Evolutionary conservation across 2,797 vertebrate genomes (phyloP).

Genomic region (Hafferia zeledoni): DNA sequence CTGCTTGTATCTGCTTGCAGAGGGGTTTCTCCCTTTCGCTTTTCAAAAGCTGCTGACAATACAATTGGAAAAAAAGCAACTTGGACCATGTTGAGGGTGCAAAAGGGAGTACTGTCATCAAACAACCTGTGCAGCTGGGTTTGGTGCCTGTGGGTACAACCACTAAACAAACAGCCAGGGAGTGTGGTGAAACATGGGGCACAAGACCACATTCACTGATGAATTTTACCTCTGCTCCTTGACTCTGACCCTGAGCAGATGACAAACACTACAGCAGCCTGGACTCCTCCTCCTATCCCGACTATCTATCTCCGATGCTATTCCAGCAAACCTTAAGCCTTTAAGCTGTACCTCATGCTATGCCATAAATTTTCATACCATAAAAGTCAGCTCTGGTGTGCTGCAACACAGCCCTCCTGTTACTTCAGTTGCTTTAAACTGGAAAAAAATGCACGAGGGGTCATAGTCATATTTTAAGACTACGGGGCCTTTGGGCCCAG

Average conservation of each 20-base stretch:
- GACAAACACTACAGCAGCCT: background rate
- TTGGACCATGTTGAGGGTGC: background rate
- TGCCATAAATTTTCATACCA: background rate
- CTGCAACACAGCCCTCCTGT: background rate
- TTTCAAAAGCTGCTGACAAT: background rate
- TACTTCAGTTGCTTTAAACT: background rate
- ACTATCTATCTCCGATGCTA: background rate
- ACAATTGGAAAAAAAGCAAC: background rate
- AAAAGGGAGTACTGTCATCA: background rate
- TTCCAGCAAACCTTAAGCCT: background rate
- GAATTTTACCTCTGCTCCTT: background rate
- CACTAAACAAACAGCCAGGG: background rate
- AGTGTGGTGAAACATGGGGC: accelerated
- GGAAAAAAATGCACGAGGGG: background rate
- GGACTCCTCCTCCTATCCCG: background rate
- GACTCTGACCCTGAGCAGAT: background rate
- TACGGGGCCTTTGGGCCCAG: background rate
- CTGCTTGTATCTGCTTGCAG: background rate
- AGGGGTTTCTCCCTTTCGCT: background rate
- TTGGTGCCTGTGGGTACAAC: background rate
- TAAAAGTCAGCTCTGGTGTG: background rate
- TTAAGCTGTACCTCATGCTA: conserved; percentile 1
- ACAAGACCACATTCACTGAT: background rate
- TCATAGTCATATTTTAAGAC: background rate
- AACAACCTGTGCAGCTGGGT: background rate